Base-by-base conservation (phyloP, 1,140 invertebrate genomes). In the Trissolcus basalis region DNA sequence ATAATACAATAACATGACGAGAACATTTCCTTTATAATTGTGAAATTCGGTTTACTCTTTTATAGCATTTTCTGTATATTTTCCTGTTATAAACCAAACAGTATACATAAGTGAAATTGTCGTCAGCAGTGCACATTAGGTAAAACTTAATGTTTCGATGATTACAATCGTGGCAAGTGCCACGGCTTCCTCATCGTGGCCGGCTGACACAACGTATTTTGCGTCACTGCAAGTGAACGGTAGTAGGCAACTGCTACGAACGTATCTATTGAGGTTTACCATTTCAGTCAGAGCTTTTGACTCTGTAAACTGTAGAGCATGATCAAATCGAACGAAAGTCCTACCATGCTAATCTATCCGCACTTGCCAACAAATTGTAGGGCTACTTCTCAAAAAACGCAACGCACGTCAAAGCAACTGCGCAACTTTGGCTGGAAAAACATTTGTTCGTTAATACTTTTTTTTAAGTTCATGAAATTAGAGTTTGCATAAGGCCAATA, bases 251-350 rank as follows among this genome's bases (percentile, higher is more conserved):
- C 55, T 56, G 27, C 9, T 49, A 16, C 53, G 43, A 49, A 63
- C 41, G 15, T 64, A 69, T 69, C 64, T 64, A 72, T 71, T 77
- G 58, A 71, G 54, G 63, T 59, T 63, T 58, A 64, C 50, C 63
- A 13, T 47, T 39, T 9, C 44, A 53, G 73, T 54, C 49, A 71
- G 77, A 78, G 83, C 81, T 84, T 74, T 85, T 85, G 85, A 85
- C 81, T 82, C 76, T 56, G 78, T 45, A 80, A 83, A 83, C 81
- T 82, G 77, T 83, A 84, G 82, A 81, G 75, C 70, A 49, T 4
- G 32, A 55, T 9, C 59, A 68, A 77, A 63, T 27, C 51, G 59
- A 44, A 41, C 41, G 67, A 50, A 68, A 71, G 68, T 70, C 68
- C 56, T 77, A 68, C 16, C 50, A 16, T 12, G 36, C 58, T 58